These are phyloP conservation scores for Cyrtonyx montezumae DNA, from an alignment of 2,113 vertebrate species.

Conservation along the genomic window DNA sequence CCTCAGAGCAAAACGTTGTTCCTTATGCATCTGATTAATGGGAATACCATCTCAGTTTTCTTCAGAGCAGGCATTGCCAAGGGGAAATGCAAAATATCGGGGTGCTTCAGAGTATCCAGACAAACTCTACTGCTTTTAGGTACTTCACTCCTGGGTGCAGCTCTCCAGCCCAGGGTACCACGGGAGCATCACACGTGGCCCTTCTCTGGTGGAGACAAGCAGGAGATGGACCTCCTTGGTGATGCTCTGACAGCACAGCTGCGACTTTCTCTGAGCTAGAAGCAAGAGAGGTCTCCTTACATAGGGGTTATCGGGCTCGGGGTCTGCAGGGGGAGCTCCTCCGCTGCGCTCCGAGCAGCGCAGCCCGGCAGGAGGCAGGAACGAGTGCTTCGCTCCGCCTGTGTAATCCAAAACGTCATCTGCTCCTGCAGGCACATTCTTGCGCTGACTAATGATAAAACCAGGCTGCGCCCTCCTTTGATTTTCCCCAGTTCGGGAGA, in stretches of 20 bases:
- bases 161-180: not conserved
- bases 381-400: not conserved
- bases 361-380: not conserved
- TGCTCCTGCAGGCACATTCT: not conserved
- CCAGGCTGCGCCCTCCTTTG: not conserved
- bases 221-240: not conserved
- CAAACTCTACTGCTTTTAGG: not conserved
- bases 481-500: not conserved
- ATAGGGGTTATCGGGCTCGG: accelerated
- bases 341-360: not conserved
- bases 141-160: not conserved
- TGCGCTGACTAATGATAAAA: not conserved
- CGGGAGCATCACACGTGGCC: not conserved
- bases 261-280: accelerated
- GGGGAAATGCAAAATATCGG: not conserved
- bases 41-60: not conserved
- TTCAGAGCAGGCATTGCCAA: not conserved
- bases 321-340: slow-evolving; percentile 63
- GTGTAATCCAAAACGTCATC: not conserved
- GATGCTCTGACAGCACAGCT: not conserved
- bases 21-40: not conserved
- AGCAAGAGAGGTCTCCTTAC: accelerated
- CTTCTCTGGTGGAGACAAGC: not conserved
- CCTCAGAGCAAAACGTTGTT: not conserved
- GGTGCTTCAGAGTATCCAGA: not conserved